Evolutionary conservation across 2,888 invertebrate genomes (phyloP).

Genomic region (Trisateles emortualis): DNA sequence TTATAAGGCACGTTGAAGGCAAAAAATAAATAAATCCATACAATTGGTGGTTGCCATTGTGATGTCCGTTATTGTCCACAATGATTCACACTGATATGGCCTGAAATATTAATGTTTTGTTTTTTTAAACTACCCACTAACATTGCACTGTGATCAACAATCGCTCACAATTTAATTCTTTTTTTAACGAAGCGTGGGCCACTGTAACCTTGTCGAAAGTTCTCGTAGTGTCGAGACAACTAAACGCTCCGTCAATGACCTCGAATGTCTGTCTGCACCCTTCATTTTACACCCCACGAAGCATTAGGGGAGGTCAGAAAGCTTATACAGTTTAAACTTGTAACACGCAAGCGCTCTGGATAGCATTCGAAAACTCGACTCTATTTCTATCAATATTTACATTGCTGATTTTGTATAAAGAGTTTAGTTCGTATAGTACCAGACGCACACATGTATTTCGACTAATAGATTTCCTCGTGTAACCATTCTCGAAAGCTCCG

Average conservation of each 20-base stretch:
- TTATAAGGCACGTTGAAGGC: constrained; percentile 60
- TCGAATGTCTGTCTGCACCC: background rate
- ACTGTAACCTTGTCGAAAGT: constrained; percentile 9
- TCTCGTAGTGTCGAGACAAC: constrained; percentile 15
- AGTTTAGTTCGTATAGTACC: constrained; percentile 19
- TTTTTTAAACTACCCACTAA: constrained; percentile 14
- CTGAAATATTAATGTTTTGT: constrained; percentile 35
- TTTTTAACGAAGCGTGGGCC: constrained; percentile 20
- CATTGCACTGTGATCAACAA: constrained; percentile 1
- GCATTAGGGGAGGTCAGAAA: constrained; percentile 36
- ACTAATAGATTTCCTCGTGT: constrained; percentile 10
- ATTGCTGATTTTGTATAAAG: constrained; percentile 31
- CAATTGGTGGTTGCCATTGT: constrained; percentile 61
- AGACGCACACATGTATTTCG: constrained; percentile 34
- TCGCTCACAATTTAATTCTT: constrained; percentile 5
- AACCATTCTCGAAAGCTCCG: constrained; percentile 52
- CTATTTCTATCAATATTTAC: constrained; percentile 18
- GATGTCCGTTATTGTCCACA: constrained; percentile 53
- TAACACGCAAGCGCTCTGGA: constrained; percentile 40
- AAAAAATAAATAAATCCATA: constrained; percentile 57
- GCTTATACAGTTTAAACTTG: constrained; percentile 33
- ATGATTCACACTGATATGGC: constrained; percentile 56
- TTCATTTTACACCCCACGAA: constrained; percentile 20
- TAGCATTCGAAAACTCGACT: constrained; percentile 12
- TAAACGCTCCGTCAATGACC: constrained; percentile 15